These are phyloP conservation scores for Pristionchus exspectatus DNA, from an alignment of 2,888 invertebrate genomes.

Conservation along the genomic window DNA sequence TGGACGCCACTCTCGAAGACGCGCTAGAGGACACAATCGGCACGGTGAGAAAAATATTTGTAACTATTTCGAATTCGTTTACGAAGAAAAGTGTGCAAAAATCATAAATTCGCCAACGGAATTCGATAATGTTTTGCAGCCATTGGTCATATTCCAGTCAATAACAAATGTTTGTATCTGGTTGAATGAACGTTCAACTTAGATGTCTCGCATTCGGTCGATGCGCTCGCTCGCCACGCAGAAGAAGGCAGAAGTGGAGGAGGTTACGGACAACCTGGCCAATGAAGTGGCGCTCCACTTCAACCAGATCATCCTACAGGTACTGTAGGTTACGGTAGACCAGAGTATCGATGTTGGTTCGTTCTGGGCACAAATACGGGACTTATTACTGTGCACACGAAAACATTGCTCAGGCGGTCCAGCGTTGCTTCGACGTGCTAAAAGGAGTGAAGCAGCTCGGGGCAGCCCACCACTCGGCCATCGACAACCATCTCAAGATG, in stretches of 20 bases:
- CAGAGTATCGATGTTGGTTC: not conserved
- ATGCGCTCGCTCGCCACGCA: constrained; percentile 7
- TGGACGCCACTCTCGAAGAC: not conserved
- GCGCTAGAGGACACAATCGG: not conserved
- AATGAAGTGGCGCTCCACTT: constrained; percentile 24
- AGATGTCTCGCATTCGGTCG: not conserved
- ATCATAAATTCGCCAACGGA: too few species aligned
- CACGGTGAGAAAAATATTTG: not conserved
- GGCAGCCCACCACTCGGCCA: not conserved
- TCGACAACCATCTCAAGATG: not conserved
- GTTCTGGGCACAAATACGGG: not conserved
- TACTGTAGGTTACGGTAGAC: not conserved
- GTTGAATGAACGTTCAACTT: too few species aligned
- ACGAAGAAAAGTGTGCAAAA: too few species aligned
- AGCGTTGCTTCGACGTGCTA: constrained; percentile 23
- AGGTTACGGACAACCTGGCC: not conserved
- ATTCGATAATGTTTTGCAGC: too few species aligned
- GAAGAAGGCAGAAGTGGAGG: not conserved
- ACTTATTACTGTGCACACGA: not conserved
- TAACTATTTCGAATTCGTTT: too few species aligned
- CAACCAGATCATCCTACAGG: constrained; percentile 43
- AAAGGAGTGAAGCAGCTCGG: not conserved
- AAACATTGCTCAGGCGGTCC: not conserved
- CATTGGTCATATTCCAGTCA: too few species aligned
- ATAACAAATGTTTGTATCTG: too few species aligned